Conservation (phyloP, 2,888 invertebrate species). For the Spodoptera picta region DNA sequence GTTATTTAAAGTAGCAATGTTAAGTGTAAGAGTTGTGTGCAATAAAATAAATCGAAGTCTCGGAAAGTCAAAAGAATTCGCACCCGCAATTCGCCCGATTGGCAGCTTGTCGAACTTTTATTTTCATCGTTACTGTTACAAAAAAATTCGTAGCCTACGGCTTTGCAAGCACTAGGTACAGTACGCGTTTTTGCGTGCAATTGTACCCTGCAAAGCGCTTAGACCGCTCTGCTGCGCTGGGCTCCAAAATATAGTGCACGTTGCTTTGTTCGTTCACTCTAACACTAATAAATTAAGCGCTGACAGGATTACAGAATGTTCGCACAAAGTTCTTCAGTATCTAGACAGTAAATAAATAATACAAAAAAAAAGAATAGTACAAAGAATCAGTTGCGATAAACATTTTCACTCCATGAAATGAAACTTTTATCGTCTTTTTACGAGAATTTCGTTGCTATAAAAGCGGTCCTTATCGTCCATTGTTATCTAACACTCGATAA, state of each 20-base stretch:
- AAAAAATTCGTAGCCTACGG: constrained; percentile 32
- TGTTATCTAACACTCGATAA: constrained; percentile 70
- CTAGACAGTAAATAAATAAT: constrained; percentile 38
- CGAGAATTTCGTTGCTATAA: constrained; percentile 69
- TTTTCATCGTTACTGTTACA: constrained; percentile 39
- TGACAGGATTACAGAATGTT: constrained; percentile 1
- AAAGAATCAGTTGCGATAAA: constrained; percentile 48
- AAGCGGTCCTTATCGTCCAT: constrained; percentile 68
- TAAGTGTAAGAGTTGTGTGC: background rate
- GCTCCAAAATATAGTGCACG: constrained; percentile 15
- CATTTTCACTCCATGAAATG: constrained; percentile 57
- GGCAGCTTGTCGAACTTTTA: constrained; percentile 33
- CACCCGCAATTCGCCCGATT: constrained; percentile 12
- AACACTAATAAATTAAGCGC: constrained; percentile 16
- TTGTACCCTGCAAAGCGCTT: constrained; percentile 32
- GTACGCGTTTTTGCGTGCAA: constrained; percentile 37
- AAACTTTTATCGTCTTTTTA: constrained; percentile 68
- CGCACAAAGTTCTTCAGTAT: constrained; percentile 19
- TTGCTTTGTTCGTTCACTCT: constrained; percentile 6
- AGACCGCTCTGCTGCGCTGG: constrained; percentile 17
- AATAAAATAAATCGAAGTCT: constrained; percentile 8
- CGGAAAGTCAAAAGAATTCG: constrained; percentile 17
- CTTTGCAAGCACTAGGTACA: constrained; percentile 32
- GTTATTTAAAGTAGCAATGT: background rate
- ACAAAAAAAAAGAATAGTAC: constrained; percentile 48